phyloP scores from a whole-genome alignment of 2,888 invertebrate genomes.

The Calephelis perditalis region DNA sequence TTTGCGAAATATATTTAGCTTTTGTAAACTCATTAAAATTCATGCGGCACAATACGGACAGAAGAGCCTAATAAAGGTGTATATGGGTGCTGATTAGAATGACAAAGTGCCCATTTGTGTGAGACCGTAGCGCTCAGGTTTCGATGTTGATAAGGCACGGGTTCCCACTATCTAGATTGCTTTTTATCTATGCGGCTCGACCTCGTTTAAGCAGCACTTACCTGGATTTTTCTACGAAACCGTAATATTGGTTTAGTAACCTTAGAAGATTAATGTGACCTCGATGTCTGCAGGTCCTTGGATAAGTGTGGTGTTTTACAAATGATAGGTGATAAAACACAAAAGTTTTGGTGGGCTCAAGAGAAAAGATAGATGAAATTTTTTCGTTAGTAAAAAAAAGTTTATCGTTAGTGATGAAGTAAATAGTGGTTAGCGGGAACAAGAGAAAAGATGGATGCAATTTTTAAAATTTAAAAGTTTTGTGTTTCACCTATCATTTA shows the following conservation, averaged over 20 bases:
- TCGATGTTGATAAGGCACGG: constrained; percentile 61
- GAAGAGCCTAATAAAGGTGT: constrained; percentile 21
- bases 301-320: too few species aligned
- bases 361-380: too few species aligned
- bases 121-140: constrained; percentile 33
- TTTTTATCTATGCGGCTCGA: constrained; percentile 40
- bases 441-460: too few species aligned
- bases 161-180: constrained; percentile 40
- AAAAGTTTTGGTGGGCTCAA: too few species aligned
- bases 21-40: constrained; percentile 13
- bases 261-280: constrained; percentile 3
- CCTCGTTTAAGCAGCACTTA: constrained; percentile 24
- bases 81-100: constrained; percentile 34
- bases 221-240: constrained; percentile 9
- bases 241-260: constrained; percentile 1
- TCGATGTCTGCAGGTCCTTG: neutral
- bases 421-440: too few species aligned
- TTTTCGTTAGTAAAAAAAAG: too few species aligned
- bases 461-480: too few species aligned
- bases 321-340: too few species aligned
- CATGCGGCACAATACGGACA: constrained; percentile 6
- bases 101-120: constrained; percentile 42
- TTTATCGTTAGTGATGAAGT: too few species aligned
- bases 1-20: neutral
- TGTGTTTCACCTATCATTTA: too few species aligned